Evolutionary conservation across 2,888 invertebrate species (phyloP), one percentile per base, ranked within the genome.

Genomic region (Chymomyza fuscimana): DNA sequence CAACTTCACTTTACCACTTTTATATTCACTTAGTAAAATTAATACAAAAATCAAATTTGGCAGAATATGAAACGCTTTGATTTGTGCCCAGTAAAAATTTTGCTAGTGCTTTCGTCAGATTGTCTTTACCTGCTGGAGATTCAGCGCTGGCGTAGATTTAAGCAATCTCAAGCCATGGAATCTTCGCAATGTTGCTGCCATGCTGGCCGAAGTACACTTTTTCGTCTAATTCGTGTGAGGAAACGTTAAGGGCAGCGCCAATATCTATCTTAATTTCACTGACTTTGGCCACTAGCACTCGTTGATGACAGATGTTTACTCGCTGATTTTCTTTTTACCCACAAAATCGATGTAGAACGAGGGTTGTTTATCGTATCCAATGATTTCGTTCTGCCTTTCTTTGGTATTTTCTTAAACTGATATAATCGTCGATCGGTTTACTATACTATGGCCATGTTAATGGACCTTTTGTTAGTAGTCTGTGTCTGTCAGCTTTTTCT

Each of bases 141-240:
- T 92, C 90, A 94, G 87, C 87, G 93, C 93, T 92, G 94, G 94
- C 93, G 93, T 94, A 88, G 94, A 93, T 94, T 95, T 96, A 91
- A 97, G 94, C 93, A 97, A 94, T 92, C 95, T 94, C 92, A 95
- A 95, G 93, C 96, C 95, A 93, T 95, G 96, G 94, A 96, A 95
- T 93, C 96, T 95, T 93, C 96, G 95, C 92, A 96, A 95, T 92
- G 95, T 94, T 93, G 96, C 96, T 94, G 96, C 96, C 97, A 97
- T 97, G 94, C 94, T 96, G 94, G 93, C 89, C 89, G 87, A 81
- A 89, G 84, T 86, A 81, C 72, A 81, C 89, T 88, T 89, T 91
- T 89, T 87, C 86, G 81, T 87, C 89, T 89, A 81, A 81, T 81
- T 87, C 83, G 83, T 85, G 79, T 79, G 77, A 77, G 74, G 72